Base-by-base conservation (phyloP, 2,888 invertebrate species). In the Omphaloscelis lunosa region DNA sequence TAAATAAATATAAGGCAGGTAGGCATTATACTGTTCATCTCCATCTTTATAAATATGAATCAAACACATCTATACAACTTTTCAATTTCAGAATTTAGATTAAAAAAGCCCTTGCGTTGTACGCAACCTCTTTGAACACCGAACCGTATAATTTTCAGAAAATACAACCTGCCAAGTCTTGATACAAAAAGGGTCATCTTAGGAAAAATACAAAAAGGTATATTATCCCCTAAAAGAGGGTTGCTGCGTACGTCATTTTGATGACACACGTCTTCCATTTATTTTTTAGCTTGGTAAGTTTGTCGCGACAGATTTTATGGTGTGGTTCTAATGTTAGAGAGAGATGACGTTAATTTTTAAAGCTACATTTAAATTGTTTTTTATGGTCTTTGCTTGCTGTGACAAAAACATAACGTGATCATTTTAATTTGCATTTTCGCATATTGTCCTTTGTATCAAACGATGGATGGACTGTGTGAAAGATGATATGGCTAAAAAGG, bases 181-280 rank as follows among this genome's bases (percentile, higher is more conserved):
- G 12, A 51, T 77, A 72, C 29, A 72, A 74, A 80, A 73, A 73
- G 75, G 81, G 68, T 72, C 83, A 48, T 67, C 66, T 77, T 39
- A 51, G 9, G n/a, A 75, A 48, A 63, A 58, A 79, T 62, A 75
- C 67, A 53, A 71, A 58, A 73, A 71, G 69, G 69, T 7, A 27
- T 53, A 45, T 65, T 41, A 56, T 56, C 27, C 27, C 12, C 1
- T 61, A 66, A 23, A 29, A 53, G 53, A 48, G 17, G 63, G 63
- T 39, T 6, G 48, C 29, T 72, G 63, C 56, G 65, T 71, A 63
- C 63, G 48, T 63, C 65, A 41, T 72, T 78, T 75, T 67, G 67
- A 69, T 62, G 78, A 77, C 69, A 76, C 56, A 71, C 34, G 67
- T 68, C 48, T 73, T 66, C 41, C 68, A 73, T 83, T 88, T 80